Evolutionary conservation across 2,113 vertebrate species (phyloP), one percentile per base, ranked within the genome.

Genomic region (Scartelaos histophorus): DNA sequence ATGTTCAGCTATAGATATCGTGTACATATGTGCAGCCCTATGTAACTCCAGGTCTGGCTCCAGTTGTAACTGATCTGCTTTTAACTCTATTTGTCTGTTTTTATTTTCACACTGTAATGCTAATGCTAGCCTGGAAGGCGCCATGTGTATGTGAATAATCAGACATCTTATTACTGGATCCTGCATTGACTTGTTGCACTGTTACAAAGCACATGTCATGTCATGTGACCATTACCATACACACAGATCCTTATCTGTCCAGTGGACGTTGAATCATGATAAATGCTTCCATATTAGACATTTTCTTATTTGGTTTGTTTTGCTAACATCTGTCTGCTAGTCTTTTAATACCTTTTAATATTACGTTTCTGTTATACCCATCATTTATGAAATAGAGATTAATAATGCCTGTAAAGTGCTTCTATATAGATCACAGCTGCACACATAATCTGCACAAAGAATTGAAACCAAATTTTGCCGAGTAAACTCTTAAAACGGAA

Each of bases 401-500:
- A 60, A 69, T 77, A 73, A 77, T 67, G 77, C 70, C 66, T 73
- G 57, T n/a, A n/a, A 58, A 67, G 38, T 17, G 62, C 60, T 35
- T 69, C 22, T 24, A 54, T 46, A 43, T 54, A 54, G 68, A 70
- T 83, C 67, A 17, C 57, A 25, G 70, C 57, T 71, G 56, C 34
- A 51, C 67, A 66, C 29, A 1, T 47, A 4, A 19, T 21, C 61
- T n/a, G 17, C 35, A 34, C 56, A 61, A 66, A 46, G 67, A 67
- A 73, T 54, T 72, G 12, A 71, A 83, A 74, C 56, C 43, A 70
- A 45, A 75, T 79, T 38, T 75, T 77, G 73, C 68, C 64, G 43
- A 67, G 68, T 61, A 56, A 78, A 80, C 78, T 66, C 82, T 78
- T 72, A 71, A 73, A 81, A 85, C 64, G 24, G 74, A 81, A 82